Conservation (phyloP, 2,113 vertebrate species). For the Pollimyrus isidori region DNA sequence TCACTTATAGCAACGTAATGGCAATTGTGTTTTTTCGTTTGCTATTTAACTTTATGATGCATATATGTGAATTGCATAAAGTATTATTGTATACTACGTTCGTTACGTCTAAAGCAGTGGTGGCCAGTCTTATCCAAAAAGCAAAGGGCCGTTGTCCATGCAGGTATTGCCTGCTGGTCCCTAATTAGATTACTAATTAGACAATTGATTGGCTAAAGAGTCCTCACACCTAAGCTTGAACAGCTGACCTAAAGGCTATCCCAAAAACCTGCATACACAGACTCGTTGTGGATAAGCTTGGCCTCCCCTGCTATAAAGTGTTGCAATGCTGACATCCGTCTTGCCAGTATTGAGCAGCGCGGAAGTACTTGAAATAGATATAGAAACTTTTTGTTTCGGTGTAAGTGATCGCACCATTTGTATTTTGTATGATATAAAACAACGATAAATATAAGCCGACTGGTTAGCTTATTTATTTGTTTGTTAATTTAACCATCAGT, state of each 20-base stretch:
- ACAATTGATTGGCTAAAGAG: too few relatives aligned
- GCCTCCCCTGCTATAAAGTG: background rate
- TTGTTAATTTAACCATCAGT: background rate
- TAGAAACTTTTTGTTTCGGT: background rate
- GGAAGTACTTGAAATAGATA: background rate
- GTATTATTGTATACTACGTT: background rate
- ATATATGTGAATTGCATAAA: background rate
- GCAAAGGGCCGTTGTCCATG: too few relatives aligned
- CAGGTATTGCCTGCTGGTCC: too few relatives aligned
- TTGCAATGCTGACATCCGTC: background rate
- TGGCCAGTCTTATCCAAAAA: too few relatives aligned
- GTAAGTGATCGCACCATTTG: background rate
- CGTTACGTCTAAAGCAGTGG: background rate
- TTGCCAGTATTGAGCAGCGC: background rate
- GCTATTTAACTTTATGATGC: background rate
- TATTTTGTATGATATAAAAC: background rate
- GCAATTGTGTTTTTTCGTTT: background rate
- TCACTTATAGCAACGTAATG: background rate
- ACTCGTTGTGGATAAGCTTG: too few relatives aligned
- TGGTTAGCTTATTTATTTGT: background rate
- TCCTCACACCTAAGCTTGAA: too few relatives aligned
- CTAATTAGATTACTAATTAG: too few relatives aligned
- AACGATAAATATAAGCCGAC: background rate
- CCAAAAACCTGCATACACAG: too few relatives aligned
- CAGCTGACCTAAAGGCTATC: too few relatives aligned